A percentile compares a stretch with the other conserved stretches of the same genome.
Conservation (phyloP, 2,888 invertebrate genomes). For the Boloria euphrosyne region DNA sequence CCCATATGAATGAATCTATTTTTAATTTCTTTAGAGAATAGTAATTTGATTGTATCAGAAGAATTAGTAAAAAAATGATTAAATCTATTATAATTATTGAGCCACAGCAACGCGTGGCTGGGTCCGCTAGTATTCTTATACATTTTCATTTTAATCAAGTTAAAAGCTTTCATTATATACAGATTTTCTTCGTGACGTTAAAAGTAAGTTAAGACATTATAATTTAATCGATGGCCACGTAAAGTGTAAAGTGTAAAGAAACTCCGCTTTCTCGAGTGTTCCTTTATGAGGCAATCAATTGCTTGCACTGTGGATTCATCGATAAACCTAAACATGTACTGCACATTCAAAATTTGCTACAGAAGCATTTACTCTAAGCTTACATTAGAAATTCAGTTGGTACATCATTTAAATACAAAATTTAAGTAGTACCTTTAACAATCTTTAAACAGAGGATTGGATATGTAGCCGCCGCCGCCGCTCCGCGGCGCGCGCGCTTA, state of each 20-base stretch:
- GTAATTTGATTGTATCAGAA: too few species aligned
- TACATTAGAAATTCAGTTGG: neutral
- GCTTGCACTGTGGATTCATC: constrained; percentile 1
- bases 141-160: constrained; percentile 4
- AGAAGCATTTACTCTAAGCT: constrained; percentile 2
- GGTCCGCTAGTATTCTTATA: too few species aligned
- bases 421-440: too few species aligned
- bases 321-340: constrained; percentile 14
- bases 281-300: constrained; percentile 18
- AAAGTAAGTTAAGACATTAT: constrained; percentile 4
- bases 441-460: too few species aligned
- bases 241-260: constrained; percentile 7
- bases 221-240: constrained; percentile 4
- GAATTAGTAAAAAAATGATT: too few species aligned
- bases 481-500: too few species aligned
- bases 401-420: constrained; percentile 4
- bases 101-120: too few species aligned
- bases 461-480: too few species aligned
- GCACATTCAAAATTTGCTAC: neutral
- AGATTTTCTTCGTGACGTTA: constrained; percentile 6
- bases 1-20: too few species aligned
- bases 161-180: constrained; percentile 9
- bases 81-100: too few species aligned
- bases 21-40: too few species aligned
- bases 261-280: neutral